A percentile compares a stretch with the other conserved stretches of the same genome.
These are phyloP conservation scores for Eupleurogrammus muticus DNA, from an alignment of 2,797 vertebrate species.

Conservation along the genomic window DNA sequence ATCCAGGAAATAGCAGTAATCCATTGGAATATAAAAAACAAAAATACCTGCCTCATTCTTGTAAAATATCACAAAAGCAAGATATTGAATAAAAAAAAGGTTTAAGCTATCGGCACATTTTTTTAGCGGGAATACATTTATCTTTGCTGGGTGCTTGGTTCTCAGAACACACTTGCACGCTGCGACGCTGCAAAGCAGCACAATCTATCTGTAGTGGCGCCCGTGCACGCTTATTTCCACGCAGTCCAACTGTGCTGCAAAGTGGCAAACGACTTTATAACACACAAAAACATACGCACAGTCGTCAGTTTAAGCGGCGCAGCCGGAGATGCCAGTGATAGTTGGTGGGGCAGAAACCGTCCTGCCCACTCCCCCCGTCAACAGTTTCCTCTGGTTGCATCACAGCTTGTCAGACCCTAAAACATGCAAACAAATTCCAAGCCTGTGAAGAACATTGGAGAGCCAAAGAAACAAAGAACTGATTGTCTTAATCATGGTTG, in stretches of 20 bases:
- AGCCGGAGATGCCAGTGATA: constrained; percentile 46
- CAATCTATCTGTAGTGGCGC: not conserved
- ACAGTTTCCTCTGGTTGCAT: constrained; percentile 76
- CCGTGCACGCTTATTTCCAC: not conserved
- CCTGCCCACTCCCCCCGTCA: constrained; percentile 31
- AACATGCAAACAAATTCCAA: constrained; percentile 58
- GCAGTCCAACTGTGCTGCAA: not conserved
- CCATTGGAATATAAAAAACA: constrained; percentile 11
- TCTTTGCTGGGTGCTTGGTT: constrained; percentile 13
- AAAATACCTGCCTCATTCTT: constrained; percentile 7
- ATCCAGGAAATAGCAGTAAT: constrained; percentile 21
- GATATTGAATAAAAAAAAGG: constrained; percentile 12
- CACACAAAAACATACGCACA: not conserved
- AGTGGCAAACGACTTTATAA: not conserved
- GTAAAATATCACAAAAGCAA: constrained; percentile 24
- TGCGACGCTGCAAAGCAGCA: not conserved
- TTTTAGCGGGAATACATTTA: not conserved
- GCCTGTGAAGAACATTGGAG: constrained; percentile 3
- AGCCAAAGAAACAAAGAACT: constrained; percentile 18
- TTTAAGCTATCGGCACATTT: constrained; percentile 11
- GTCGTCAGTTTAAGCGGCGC: constrained; percentile 23
- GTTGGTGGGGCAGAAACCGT: constrained; percentile 39
- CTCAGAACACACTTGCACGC: not conserved
- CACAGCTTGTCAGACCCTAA: constrained; percentile 59
- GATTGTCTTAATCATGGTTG: constrained; percentile 20